A percentile compares a stretch with the other conserved stretches of the same genome.
Conservation (phyloP, 2,113 vertebrate genomes). For the Syrmaticus mikado region DNA sequence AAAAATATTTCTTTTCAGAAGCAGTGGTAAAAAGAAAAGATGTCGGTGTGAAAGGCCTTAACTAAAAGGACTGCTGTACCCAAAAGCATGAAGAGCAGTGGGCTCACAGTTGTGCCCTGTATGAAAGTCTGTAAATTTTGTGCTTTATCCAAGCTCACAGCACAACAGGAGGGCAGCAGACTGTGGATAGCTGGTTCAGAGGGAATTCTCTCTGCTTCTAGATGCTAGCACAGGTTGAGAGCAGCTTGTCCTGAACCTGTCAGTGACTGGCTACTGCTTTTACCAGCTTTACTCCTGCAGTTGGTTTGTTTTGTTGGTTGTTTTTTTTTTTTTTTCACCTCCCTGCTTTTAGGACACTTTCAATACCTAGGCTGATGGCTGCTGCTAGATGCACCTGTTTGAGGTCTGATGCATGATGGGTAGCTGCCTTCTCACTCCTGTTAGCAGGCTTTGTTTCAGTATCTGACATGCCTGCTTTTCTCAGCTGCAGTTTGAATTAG, state of each 20-base stretch:
- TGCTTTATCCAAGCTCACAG: too few relatives aligned
- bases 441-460: not conserved
- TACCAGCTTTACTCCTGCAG: not conserved
- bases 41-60: not conserved
- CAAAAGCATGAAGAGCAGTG: not conserved
- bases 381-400: not conserved
- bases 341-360: not conserved
- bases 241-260: not conserved
- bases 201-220: not conserved
- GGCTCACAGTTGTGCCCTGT: not conserved
- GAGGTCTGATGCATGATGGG: not conserved
- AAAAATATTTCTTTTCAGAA: not conserved
- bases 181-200: not conserved
- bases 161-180: accelerated
- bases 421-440: not conserved
- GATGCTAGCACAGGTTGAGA: accelerated
- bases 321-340: not conserved
- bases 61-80: not conserved
- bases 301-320: not conserved
- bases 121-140: not conserved
- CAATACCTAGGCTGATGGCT: not conserved
- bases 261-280: not conserved
- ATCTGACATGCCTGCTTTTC: not conserved
- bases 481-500: not conserved
- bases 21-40: not conserved